These are phyloP conservation scores for Dryadula phaetusa DNA, from an alignment of 2,888 invertebrate species.

Conservation along the genomic window DNA sequence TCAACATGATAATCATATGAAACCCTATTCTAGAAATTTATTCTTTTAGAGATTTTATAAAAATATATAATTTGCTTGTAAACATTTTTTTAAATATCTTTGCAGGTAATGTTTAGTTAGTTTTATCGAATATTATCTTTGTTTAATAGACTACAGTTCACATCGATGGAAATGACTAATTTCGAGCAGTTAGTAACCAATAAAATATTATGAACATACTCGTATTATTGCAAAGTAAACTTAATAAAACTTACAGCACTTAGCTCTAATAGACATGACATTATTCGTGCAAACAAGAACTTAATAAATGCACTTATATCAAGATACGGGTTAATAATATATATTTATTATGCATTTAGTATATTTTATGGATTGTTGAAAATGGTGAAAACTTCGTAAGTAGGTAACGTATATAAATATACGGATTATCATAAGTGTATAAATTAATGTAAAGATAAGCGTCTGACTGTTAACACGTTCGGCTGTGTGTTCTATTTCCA, in stretches of 20 bases:
- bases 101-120: neutral
- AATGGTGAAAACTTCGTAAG: neutral
- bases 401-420: neutral
- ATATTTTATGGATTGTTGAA: neutral
- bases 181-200: neutral
- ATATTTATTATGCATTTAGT: neutral
- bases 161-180: neutral
- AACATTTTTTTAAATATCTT: neutral
- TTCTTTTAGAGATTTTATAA: too few relatives aligned
- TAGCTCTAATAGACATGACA: conserved; percentile 6
- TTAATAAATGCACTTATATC: conserved; percentile 9
- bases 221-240: conserved; percentile 2
- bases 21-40: too few relatives aligned
- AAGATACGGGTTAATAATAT: conserved; percentile 16
- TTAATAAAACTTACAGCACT: neutral
- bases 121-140: neutral
- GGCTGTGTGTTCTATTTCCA: too few relatives aligned
- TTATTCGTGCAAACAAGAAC: conserved; percentile 1
- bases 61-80: too few relatives aligned
- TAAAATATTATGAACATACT: conserved; percentile 11
- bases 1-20: too few relatives aligned
- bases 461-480: too few relatives aligned
- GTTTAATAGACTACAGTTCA: neutral
- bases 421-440: too few relatives aligned
- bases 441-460: too few relatives aligned